A percentile compares a stretch with the other conserved stretches of the same genome.
Conservation (phyloP, 2,113 vertebrate genomes). For the Triplophysa siluroides region DNA sequence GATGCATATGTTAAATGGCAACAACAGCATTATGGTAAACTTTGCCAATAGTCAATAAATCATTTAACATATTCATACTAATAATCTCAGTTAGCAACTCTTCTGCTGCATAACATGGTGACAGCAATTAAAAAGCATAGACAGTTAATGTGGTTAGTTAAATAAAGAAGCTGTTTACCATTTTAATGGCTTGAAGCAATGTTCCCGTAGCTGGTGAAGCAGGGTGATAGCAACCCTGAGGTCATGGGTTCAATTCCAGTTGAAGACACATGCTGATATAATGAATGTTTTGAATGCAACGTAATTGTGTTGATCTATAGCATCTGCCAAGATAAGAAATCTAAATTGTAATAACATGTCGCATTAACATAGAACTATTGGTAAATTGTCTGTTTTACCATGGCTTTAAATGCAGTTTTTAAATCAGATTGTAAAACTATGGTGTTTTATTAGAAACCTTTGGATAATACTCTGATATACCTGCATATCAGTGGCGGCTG, state of each 20-base stretch:
- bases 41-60: background rate
- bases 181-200: conserved; percentile 11
- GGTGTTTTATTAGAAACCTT: too few species aligned
- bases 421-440: background rate
- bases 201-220: background rate
- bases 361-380: background rate
- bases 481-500: too few species aligned
- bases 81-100: background rate
- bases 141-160: too few species aligned
- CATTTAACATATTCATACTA: background rate
- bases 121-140: background rate
- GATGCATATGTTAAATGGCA: background rate
- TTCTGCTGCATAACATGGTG: too few species aligned
- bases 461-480: background rate
- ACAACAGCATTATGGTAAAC: background rate
- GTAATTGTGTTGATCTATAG: background rate
- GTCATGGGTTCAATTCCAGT: background rate
- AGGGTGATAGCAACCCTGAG: background rate
- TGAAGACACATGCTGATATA: background rate
- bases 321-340: background rate
- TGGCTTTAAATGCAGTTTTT: background rate
- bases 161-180: background rate
- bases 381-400: background rate
- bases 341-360: background rate
- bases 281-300: background rate